Conservation (phyloP, 2,888 invertebrate species). For the Tortrix viridana region DNA sequence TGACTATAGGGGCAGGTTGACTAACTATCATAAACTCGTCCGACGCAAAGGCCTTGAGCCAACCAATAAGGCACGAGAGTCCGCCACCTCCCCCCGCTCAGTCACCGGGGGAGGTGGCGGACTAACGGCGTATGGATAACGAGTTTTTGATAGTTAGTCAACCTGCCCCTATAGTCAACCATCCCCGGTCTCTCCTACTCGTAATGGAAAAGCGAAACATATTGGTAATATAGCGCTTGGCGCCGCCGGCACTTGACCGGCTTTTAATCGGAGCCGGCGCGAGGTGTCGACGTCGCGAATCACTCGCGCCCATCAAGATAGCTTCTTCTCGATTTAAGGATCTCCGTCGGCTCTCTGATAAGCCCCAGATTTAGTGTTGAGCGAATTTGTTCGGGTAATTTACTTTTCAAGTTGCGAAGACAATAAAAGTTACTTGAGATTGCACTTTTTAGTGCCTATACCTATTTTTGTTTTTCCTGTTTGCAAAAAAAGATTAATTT, state of each 20-base stretch:
- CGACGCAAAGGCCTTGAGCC: too few relatives aligned
- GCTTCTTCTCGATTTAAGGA: constrained; percentile 77
- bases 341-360: constrained; percentile 72
- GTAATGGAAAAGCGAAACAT: constrained; percentile 21
- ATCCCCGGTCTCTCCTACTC: too few relatives aligned
- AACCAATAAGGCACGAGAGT: too few relatives aligned
- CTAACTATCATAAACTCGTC: too few relatives aligned
- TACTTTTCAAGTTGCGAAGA: constrained; percentile 79
- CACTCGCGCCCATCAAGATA: constrained; percentile 70
- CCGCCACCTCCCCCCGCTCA: too few relatives aligned
- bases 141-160: too few relatives aligned
- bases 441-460: constrained; percentile 63
- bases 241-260: constrained; percentile 17
- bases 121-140: too few relatives aligned
- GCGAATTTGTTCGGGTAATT: constrained; percentile 81
- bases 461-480: constrained; percentile 58
- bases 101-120: too few relatives aligned
- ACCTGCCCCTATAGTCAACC: too few relatives aligned
- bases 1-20: too few relatives aligned
- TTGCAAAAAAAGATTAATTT: constrained; percentile 68
- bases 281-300: constrained; percentile 60
- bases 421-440: constrained; percentile 75
- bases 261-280: constrained; percentile 66
- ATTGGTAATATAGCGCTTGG: constrained; percentile 15
- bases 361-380: constrained; percentile 79